phyloP scores from a whole-genome alignment of 2,113 vertebrate species.

The Diadophis punctatus region DNA sequence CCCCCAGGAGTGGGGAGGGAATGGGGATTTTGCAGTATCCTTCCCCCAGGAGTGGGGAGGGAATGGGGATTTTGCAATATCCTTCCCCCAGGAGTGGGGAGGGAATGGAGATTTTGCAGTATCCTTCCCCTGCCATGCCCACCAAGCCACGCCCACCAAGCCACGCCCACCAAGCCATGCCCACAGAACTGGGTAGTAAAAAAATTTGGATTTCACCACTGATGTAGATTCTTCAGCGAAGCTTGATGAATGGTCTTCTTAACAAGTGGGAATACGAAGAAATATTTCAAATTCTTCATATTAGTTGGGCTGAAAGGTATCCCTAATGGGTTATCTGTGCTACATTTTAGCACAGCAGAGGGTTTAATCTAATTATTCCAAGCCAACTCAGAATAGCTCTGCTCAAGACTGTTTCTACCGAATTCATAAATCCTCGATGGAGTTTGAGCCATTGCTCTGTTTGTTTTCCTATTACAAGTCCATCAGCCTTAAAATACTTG shows the following conservation, averaged over 20 bases:
- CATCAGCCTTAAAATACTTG: not conserved
- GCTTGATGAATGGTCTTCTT: slow-evolving; percentile 3
- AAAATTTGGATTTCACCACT: no score
- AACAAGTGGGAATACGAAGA: not conserved
- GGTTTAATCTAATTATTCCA: slow-evolving; percentile 19
- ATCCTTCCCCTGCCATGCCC: no score
- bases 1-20: no score
- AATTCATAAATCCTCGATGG: not conserved
- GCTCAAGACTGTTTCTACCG: not conserved
- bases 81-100: no score
- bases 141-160: no score
- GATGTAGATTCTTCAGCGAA: not conserved
- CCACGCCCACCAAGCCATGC: no score
- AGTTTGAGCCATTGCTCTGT: not conserved
- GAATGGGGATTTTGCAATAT: no score
- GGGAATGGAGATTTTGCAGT: no score
- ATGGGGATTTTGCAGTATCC: no score
- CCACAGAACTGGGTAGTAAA: no score
- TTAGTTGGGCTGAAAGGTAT: slow-evolving; percentile 28
- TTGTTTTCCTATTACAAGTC: not conserved
- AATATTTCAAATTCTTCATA: not conserved
- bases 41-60: no score
- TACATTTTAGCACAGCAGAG: not conserved
- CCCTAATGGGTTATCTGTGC: not conserved
- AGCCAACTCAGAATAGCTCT: slow-evolving; percentile 1